Conservation (phyloP, 2,797 vertebrate genomes). For the Myotis daubentonii region DNA sequence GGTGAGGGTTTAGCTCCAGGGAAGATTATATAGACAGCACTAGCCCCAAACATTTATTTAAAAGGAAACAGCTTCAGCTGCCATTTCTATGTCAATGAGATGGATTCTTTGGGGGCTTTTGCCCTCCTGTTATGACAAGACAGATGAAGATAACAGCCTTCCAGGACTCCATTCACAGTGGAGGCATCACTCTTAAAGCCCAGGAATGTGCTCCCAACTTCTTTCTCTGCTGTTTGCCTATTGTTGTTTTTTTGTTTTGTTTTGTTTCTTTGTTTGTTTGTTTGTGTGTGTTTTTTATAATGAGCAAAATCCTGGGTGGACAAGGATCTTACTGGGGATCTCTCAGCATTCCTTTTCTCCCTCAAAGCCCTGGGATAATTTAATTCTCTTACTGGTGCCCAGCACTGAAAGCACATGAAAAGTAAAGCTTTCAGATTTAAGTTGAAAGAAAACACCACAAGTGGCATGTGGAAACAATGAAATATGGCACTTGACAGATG, state of each 20-base stretch:
- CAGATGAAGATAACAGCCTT: slow-evolving; percentile 68
- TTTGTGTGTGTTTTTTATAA: slow-evolving; percentile 1
- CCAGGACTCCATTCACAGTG: background rate
- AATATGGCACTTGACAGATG: slow-evolving; percentile 57
- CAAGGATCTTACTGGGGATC: slow-evolving; percentile 26
- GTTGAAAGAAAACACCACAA: slow-evolving; percentile 69
- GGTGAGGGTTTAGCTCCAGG: slow-evolving; percentile 26
- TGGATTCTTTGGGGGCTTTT: slow-evolving; percentile 49
- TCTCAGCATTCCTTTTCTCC: background rate
- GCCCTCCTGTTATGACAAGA: slow-evolving; percentile 34
- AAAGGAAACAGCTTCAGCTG: slow-evolving; percentile 58
- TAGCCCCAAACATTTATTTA: slow-evolving; percentile 54
- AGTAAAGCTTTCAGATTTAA: slow-evolving; percentile 52
- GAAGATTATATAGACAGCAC: slow-evolving; percentile 44
- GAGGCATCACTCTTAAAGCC: slow-evolving; percentile 67
- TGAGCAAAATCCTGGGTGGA: slow-evolving; percentile 65
- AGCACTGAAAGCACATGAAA: slow-evolving; percentile 43
- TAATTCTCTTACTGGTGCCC: slow-evolving; percentile 54
- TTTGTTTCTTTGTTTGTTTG: no score
- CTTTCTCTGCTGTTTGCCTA: slow-evolving; percentile 20
- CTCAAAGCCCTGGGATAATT: slow-evolving; percentile 44
- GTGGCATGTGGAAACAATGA: slow-evolving; percentile 63
- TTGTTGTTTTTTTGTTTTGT: background rate
- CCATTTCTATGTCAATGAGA: slow-evolving; percentile 54
- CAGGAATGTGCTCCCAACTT: slow-evolving; percentile 62